Evolutionary conservation across 2,113 vertebrate genomes (phyloP).

Genomic region (Tringa solitaria): DNA sequence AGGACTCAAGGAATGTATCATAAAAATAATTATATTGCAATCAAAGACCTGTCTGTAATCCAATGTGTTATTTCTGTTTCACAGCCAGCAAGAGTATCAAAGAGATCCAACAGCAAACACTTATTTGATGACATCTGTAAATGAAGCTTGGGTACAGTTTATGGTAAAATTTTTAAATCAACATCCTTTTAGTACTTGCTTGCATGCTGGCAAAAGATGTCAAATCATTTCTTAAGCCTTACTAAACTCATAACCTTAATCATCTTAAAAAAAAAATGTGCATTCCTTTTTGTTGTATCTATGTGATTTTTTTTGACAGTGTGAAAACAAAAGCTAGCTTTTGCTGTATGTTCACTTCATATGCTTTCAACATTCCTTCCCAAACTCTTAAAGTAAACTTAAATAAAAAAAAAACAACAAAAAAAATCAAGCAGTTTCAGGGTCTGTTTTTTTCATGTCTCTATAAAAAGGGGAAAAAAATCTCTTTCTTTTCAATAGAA

Average conservation of each 20-base stretch:
- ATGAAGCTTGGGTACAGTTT: not conserved
- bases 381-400: not conserved
- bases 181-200: not conserved
- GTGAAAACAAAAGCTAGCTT: not conserved
- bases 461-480: not conserved
- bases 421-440: not conserved
- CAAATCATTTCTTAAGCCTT: conserved; percentile 22
- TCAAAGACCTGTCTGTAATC: not conserved
- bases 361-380: not conserved
- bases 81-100: not conserved
- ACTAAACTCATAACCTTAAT: not conserved
- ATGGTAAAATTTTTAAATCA: not conserved
- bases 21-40: not conserved
- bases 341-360: not conserved
- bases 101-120: not conserved
- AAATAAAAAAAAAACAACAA: not conserved
- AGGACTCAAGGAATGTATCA: conserved; percentile 6
- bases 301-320: not conserved
- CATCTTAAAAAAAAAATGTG: not conserved
- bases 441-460: not conserved
- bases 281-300: not conserved
- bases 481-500: not conserved
- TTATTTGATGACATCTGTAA: not conserved
- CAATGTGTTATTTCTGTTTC: not conserved
- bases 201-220: not conserved